A percentile compares a stretch with the other conserved stretches of the same genome.
Conservation (phyloP, 2,888 invertebrate genomes). For the Spilosoma lubricipeda region DNA sequence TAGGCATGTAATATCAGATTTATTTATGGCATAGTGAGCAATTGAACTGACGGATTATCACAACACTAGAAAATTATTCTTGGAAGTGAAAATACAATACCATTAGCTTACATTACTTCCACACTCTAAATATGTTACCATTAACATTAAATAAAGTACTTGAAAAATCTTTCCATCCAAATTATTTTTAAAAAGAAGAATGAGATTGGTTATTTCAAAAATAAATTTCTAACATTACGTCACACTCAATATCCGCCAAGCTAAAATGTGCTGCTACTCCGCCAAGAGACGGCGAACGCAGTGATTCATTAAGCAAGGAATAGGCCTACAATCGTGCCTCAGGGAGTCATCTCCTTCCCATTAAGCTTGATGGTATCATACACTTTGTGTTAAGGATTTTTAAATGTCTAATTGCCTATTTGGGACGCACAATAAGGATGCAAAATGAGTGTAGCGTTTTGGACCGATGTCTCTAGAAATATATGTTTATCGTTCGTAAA, state of each 20-base stretch:
- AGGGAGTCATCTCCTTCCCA: conserved; percentile 40
- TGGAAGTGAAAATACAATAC: too few species aligned
- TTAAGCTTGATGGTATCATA: conserved; percentile 45
- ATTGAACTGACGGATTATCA: too few species aligned
- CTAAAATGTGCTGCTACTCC: conserved; percentile 6
- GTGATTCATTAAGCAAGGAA: conserved; percentile 49
- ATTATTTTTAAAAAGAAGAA: not conserved
- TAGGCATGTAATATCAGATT: too few species aligned
- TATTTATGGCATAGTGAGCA: too few species aligned
- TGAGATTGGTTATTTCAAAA: conserved; percentile 9
- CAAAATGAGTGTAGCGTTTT: not conserved
- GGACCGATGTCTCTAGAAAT: not conserved
- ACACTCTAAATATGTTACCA: not conserved
- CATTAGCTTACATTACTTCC: too few species aligned
- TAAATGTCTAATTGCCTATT: conserved; percentile 38
- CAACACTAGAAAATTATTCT: too few species aligned
- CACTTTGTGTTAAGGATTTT: conserved; percentile 38
- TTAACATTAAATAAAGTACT: not conserved
- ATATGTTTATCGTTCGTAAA: not conserved
- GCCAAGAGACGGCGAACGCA: conserved; percentile 30
- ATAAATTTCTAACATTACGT: conserved; percentile 11
- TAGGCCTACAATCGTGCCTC: conserved; percentile 44
- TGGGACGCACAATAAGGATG: not conserved
- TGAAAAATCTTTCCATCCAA: not conserved
- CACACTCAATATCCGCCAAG: conserved; percentile 35